These are phyloP conservation scores for Notodonta dromedarius DNA, from an alignment of 2,888 invertebrate species.

Conservation along the genomic window DNA sequence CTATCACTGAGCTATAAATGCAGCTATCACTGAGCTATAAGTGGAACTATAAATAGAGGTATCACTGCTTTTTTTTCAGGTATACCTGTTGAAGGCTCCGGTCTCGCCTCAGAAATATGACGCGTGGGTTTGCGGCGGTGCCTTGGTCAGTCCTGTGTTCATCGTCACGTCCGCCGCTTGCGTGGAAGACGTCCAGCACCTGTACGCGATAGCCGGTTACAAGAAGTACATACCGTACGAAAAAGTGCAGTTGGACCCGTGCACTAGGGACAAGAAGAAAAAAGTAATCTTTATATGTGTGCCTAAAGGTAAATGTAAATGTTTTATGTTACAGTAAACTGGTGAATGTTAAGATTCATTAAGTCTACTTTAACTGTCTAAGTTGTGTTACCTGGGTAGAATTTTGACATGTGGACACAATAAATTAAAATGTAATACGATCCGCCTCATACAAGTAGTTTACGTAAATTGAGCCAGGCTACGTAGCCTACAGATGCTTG, in stretches of 20 bases:
- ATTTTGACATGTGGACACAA: too few relatives aligned
- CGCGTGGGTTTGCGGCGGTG: conserved; percentile 52
- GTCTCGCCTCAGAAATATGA: conserved; percentile 30
- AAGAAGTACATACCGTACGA: conserved; percentile 40
- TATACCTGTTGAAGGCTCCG: conserved; percentile 38
- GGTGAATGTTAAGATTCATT: too few relatives aligned
- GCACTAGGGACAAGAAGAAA: conserved; percentile 48
- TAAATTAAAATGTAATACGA: too few relatives aligned
- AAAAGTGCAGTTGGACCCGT: conserved; percentile 37
- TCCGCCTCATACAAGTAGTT: too few relatives aligned
- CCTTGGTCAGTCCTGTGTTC: conserved; percentile 33
- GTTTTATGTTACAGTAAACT: too few relatives aligned
- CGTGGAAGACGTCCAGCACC: conserved; percentile 41
- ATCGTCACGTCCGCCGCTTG: conserved; percentile 53
- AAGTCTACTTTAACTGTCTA: too few relatives aligned
- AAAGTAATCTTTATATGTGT: conserved; percentile 51
- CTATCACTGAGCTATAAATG: too few relatives aligned
- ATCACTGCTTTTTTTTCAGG: conserved; percentile 26
- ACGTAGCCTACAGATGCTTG: too few relatives aligned
- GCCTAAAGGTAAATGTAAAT: conserved; percentile 42
- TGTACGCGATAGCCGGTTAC: conserved; percentile 52
- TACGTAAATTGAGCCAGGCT: too few relatives aligned
- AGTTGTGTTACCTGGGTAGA: too few relatives aligned
- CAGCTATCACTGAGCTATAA: too few relatives aligned
- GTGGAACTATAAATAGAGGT: too few relatives aligned